phyloP scores from a whole-genome alignment of 1,140 invertebrate species.

The Trachelipus rathkii region DNA sequence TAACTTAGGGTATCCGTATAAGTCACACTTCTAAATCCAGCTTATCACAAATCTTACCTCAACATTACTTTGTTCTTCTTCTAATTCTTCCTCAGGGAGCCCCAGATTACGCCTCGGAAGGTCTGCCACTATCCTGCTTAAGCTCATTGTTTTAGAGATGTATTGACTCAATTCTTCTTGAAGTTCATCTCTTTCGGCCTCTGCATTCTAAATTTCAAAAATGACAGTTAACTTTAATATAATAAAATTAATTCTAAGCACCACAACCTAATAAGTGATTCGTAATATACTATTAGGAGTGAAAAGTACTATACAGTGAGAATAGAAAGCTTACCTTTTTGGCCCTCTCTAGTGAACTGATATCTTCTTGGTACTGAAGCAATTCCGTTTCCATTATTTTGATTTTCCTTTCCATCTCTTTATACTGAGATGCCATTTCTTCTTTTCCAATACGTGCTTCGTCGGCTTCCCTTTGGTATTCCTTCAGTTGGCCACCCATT shows the following conservation, averaged over 20 bases:
- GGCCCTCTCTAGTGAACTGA: slow-evolving; percentile 78
- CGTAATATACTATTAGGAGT: too few relatives aligned
- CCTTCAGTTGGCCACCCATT: slow-evolving; percentile 80
- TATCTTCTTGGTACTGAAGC: slow-evolving; percentile 82
- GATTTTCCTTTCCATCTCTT: slow-evolving; percentile 86
- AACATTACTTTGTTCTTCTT: slow-evolving; percentile 87
- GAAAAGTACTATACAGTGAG: too few relatives aligned
- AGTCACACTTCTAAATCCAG: not conserved
- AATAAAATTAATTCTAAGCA: too few relatives aligned
- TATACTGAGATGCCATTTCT: slow-evolving; percentile 70
- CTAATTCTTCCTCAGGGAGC: slow-evolving; percentile 92
- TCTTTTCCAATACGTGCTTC: slow-evolving; percentile 80
- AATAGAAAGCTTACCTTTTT: slow-evolving; percentile 50
- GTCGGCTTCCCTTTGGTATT: slow-evolving; percentile 84
- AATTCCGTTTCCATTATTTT: slow-evolving; percentile 89
- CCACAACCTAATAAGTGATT: too few relatives aligned
- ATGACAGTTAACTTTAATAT: too few relatives aligned
- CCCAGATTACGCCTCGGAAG: slow-evolving; percentile 86
- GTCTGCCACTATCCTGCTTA: slow-evolving; percentile 92
- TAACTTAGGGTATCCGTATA: not conserved
- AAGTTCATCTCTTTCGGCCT: slow-evolving; percentile 81
- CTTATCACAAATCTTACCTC: too few relatives aligned
- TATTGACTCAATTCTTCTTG: slow-evolving; percentile 76
- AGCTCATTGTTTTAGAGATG: slow-evolving; percentile 55
- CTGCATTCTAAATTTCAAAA: slow-evolving; percentile 60